Evolutionary conservation across 2,888 invertebrate species (phyloP), one percentile per base, ranked within the genome.

Genomic region (Pristionchus fissidentatus): DNA sequence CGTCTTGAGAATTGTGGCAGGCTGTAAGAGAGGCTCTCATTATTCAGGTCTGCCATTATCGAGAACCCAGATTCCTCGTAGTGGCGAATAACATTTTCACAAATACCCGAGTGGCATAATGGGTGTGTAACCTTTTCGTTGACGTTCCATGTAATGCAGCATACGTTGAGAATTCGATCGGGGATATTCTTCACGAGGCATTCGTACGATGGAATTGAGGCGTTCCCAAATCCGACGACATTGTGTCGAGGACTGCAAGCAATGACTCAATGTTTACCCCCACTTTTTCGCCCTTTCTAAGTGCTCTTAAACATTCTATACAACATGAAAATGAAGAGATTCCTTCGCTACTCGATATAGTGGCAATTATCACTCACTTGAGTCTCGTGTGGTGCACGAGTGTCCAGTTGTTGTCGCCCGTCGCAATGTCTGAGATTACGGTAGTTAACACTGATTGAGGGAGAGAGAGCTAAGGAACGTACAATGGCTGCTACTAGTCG

Each of bases 1-100:
- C 79, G 85, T 84, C 19, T 83, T 78, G 3, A 88, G 83, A 46
- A 87, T 84, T 49, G 86, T 87, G 1, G 75, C 86, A 2, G 77
- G 55, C 85, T 85, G 35, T 73, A 84, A 85, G 75, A 38, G 41
- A n/a, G 13, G 52, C 52, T 49, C 52, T 49, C 52, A 49, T 49
- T 49, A 10, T 15, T 15, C 52, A 49, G 13, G 13, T 19, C 19
- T 19, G 19, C 52, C 10, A 10, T 49, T 15, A 49, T 49, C 52
- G 13, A n/a, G n/a, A n/a, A n/a, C n/a, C n/a, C n/a, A n/a, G n/a
- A n/a, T n/a, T n/a, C n/a, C n/a, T n/a, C n/a, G n/a, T n/a, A n/a
- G n/a, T n/a, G n/a, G n/a, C n/a, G n/a, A n/a, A n/a, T n/a, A n/a
- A n/a, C n/a, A n/a, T 10, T 19, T 13, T 49, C 49, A 49, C 19